Percentiles rank a stretch among this genome's conserved stretches.
phyloP scores from a whole-genome alignment of 2,113 vertebrate genomes.

The Semnornis frantzii region DNA sequence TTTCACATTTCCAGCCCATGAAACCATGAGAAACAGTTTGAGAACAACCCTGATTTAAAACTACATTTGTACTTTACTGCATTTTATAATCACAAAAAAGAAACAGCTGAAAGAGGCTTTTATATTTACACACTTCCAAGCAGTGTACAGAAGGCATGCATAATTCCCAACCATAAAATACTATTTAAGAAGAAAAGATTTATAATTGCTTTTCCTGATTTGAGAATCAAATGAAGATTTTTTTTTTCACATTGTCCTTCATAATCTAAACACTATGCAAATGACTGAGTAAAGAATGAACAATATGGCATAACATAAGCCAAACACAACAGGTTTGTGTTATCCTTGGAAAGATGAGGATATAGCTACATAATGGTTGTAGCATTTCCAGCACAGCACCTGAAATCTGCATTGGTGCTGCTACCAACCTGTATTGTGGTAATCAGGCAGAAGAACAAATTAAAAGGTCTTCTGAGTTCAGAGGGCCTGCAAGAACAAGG shows the following conservation, averaged over 20 bases:
- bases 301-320: conserved; percentile 11
- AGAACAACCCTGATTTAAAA: conserved; percentile 50
- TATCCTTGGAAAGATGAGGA: conserved; percentile 7
- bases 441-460: not conserved
- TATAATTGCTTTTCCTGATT: conserved; percentile 40
- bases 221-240: conserved; percentile 29
- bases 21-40: conserved; percentile 23
- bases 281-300: conserved; percentile 9
- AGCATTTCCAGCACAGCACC: not conserved
- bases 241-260: conserved; percentile 6
- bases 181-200: conserved; percentile 55
- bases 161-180: conserved; percentile 51
- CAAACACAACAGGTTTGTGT: not conserved
- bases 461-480: not conserved
- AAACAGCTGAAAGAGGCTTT: conserved; percentile 35
- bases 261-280: not conserved
- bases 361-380: not conserved
- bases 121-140: conserved; percentile 39
- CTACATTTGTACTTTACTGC: conserved; percentile 43
- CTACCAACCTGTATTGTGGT: not conserved
- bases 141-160: conserved; percentile 31
- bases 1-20: not conserved
- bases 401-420: not conserved
- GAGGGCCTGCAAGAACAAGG: not conserved
- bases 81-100: conserved; percentile 43